These are phyloP conservation scores for Pachydiplax longipennis DNA, from an alignment of 2,888 invertebrate genomes.

Conservation along the genomic window DNA sequence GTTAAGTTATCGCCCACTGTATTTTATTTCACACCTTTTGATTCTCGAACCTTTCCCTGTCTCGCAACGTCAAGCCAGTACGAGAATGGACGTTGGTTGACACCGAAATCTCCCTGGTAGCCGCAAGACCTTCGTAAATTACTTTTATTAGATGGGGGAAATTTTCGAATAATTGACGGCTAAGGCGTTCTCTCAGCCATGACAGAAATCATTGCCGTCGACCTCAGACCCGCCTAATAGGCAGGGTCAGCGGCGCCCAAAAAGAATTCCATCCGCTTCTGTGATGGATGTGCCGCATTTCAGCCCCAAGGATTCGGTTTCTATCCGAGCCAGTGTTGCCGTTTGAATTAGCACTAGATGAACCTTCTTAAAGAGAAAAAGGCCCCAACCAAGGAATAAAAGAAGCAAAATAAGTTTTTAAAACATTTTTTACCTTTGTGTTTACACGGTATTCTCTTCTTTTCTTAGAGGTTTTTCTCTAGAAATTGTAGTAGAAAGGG, in stretches of 20 bases:
- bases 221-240: not conserved
- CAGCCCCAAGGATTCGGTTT: not conserved
- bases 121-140: not conserved
- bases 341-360: too few relatives aligned
- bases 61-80: too few relatives aligned
- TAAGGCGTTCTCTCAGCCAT: not conserved
- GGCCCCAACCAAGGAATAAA: too few relatives aligned
- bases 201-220: not conserved
- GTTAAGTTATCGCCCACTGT: too few relatives aligned
- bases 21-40: too few relatives aligned
- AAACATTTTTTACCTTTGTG: too few relatives aligned
- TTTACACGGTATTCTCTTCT: too few relatives aligned
- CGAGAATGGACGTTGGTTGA: not conserved
- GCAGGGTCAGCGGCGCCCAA: constrained; percentile 17
- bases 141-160: not conserved
- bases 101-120: not conserved
- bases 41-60: too few relatives aligned
- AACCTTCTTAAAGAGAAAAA: too few relatives aligned
- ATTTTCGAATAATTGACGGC: not conserved
- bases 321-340: not conserved
- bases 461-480: too few relatives aligned
- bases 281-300: not conserved
- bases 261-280: not conserved
- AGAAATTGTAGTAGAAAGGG: too few relatives aligned
- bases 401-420: too few relatives aligned